A percentile compares a stretch with the other conserved stretches of the same genome.
These are phyloP conservation scores for Branchipolynoe longqiensis DNA, from an alignment of 2,888 invertebrate genomes.

Conservation along the genomic window DNA sequence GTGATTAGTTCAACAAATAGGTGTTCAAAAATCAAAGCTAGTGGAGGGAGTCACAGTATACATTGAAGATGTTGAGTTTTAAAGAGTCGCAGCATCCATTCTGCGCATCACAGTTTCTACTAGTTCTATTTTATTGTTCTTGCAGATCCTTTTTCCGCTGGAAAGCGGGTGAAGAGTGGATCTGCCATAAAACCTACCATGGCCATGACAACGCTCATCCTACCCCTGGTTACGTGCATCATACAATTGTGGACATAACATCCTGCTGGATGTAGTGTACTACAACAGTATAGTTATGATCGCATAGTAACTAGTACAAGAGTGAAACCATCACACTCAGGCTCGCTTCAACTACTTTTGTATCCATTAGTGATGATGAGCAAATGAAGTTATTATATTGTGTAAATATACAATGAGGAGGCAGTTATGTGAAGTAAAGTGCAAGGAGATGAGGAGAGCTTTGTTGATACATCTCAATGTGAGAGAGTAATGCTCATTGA, in stretches of 20 bases:
- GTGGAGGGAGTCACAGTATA: too few species aligned
- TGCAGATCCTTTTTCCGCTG: slow-evolving; percentile 29
- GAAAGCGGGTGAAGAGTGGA: slow-evolving; percentile 34
- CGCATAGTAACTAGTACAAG: slow-evolving; percentile 9
- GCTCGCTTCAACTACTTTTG: slow-evolving; percentile 36
- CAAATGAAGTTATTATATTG: slow-evolving; percentile 32
- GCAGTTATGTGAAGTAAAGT: not conserved
- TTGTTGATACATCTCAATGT: not conserved
- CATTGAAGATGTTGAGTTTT: too few species aligned
- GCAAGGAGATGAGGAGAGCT: not conserved
- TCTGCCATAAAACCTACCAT: slow-evolving; percentile 37
- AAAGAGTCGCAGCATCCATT: too few species aligned
- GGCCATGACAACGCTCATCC: slow-evolving; percentile 47
- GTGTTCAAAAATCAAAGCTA: too few species aligned
- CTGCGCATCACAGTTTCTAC: too few species aligned
- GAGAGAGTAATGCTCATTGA: slow-evolving; percentile 14
- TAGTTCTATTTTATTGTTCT: not conserved
- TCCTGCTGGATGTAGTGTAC: slow-evolving; percentile 25
- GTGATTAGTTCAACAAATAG: too few species aligned
- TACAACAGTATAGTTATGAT: too few species aligned
- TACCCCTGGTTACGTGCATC: slow-evolving; percentile 36
- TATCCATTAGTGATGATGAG: slow-evolving; percentile 36
- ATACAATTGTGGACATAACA: slow-evolving; percentile 42
- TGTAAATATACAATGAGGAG: not conserved
- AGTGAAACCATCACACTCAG: slow-evolving; percentile 21